These are phyloP conservation scores for Aromia moschata DNA, from an alignment of 2,888 invertebrate species.

Conservation along the genomic window DNA sequence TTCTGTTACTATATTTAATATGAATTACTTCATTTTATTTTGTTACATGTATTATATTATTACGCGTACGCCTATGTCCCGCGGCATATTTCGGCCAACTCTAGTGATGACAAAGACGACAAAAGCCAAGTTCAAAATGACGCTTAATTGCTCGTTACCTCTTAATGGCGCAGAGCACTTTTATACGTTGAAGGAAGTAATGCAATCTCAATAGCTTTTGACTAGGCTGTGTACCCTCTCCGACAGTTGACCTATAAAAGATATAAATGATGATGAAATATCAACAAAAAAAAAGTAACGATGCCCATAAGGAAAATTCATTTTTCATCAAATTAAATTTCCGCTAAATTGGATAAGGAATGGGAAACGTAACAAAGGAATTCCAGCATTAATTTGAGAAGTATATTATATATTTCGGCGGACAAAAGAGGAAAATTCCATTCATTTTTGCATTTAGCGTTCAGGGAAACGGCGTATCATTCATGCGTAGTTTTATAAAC, in stretches of 20 bases:
- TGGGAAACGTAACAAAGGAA: slow-evolving; percentile 10
- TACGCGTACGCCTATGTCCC: too few species aligned
- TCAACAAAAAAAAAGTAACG: slow-evolving; percentile 9
- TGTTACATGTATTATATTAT: too few species aligned
- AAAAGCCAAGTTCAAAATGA: too few species aligned
- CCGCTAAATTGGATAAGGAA: slow-evolving; percentile 13
- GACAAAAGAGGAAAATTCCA: slow-evolving; percentile 10
- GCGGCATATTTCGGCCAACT: too few species aligned
- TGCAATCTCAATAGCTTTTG: background rate
- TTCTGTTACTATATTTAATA: too few species aligned
- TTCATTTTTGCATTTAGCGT: background rate
- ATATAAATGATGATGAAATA: slow-evolving; percentile 1
- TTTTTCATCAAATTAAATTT: slow-evolving; percentile 2
- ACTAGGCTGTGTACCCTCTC: background rate
- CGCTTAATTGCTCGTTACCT: too few species aligned
- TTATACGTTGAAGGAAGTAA: background rate
- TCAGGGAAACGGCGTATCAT: too few species aligned
- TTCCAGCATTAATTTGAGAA: slow-evolving; percentile 4
- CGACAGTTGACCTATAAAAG: slow-evolving; percentile 2
- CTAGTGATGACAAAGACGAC: too few species aligned
- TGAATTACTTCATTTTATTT: too few species aligned
- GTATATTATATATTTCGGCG: slow-evolving; percentile 7
- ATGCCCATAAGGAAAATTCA: background rate
- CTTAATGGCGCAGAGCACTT: too few species aligned
- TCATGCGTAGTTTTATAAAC: too few species aligned